These are phyloP conservation scores for Archips xylosteana DNA, from an alignment of 2,888 invertebrate genomes.

Conservation along the genomic window DNA sequence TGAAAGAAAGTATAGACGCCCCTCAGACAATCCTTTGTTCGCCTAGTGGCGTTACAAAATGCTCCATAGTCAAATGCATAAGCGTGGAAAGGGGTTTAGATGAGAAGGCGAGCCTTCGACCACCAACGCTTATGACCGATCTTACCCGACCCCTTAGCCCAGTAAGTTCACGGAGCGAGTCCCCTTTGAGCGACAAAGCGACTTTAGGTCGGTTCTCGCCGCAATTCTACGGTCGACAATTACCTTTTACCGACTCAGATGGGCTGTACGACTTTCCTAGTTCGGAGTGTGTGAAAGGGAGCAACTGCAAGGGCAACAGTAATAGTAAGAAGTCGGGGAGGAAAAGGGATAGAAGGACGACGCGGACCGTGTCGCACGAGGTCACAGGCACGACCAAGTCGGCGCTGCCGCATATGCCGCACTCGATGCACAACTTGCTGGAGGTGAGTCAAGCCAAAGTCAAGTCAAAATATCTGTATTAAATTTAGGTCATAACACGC, in stretches of 20 bases:
- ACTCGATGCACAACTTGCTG: constrained; percentile 85
- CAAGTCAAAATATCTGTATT: too few species aligned
- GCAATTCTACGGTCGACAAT: constrained; percentile 89
- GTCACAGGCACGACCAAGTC: constrained; percentile 82
- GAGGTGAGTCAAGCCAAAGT: constrained; percentile 73
- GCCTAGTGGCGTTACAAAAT: constrained; percentile 81
- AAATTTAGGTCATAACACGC: too few species aligned
- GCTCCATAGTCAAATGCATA: constrained; percentile 83
- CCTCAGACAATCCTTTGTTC: constrained; percentile 74
- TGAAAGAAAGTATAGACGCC: constrained; percentile 78
- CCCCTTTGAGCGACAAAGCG: constrained; percentile 91
- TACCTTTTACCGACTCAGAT: constrained; percentile 92
- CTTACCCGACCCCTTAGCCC: constrained; percentile 88
- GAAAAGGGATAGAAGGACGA: constrained; percentile 87
- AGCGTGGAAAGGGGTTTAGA: constrained; percentile 85
- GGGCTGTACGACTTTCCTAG: constrained; percentile 93
- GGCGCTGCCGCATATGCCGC: constrained; percentile 82
- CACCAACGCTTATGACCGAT: constrained; percentile 85
- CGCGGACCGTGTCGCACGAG: constrained; percentile 79
- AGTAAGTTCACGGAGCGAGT: constrained; percentile 92
- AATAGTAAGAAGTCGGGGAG: constrained; percentile 85
- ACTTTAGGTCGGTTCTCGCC: constrained; percentile 89
- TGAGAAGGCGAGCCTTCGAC: constrained; percentile 73
- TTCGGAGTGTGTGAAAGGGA: constrained; percentile 87
- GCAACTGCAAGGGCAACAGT: constrained; percentile 78